These are phyloP conservation scores for Marcusenius ussheri DNA, from an alignment of 2,113 vertebrate species.

Conservation along the genomic window DNA sequence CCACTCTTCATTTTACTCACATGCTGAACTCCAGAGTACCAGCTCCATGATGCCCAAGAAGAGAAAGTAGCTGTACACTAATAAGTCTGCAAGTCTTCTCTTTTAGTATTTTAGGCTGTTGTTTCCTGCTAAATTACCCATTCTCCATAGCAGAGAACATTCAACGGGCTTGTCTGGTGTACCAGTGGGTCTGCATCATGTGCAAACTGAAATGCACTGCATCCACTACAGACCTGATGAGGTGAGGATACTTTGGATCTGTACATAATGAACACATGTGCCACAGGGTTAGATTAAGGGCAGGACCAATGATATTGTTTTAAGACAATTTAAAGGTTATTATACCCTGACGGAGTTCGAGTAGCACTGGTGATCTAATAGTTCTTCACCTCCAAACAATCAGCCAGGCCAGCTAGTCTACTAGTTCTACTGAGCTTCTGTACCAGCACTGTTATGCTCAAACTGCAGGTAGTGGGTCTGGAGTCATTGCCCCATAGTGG, in stretches of 20 bases:
- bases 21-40: background rate
- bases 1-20: background rate
- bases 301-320: background rate
- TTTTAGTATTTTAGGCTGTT: background rate
- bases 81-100: background rate
- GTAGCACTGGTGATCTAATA: background rate
- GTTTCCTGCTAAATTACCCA: background rate
- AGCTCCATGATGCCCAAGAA: background rate
- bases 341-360: background rate
- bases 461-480: background rate
- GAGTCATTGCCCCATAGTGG: background rate
- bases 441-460: background rate
- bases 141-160: background rate
- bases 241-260: background rate
- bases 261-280: background rate
- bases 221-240: background rate
- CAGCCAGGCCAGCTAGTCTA: background rate
- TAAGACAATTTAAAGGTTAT: background rate
- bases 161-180: background rate
- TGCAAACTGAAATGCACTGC: background rate
- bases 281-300: background rate
- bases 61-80: background rate
- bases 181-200: background rate
- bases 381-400: background rate
- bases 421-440: background rate